Percentiles rank a stretch among this genome's conserved stretches.
Conservation (phyloP, 2,113 vertebrate genomes). For the Numenius arquata region DNA sequence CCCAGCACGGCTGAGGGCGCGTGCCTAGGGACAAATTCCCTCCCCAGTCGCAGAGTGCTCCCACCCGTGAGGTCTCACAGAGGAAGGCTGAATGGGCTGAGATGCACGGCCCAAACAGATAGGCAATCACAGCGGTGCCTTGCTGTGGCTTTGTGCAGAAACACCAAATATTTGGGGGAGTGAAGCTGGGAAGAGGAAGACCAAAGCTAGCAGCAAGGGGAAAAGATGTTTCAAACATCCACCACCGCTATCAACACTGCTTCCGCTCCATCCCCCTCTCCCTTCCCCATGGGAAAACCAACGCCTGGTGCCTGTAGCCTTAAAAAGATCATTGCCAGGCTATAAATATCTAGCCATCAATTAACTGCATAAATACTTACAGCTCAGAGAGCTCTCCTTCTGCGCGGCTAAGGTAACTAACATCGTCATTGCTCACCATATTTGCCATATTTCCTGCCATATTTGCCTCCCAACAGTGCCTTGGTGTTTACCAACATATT, state of each 20-base stretch:
- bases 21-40: background rate
- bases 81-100: background rate
- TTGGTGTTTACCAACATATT: background rate
- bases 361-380: background rate
- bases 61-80: accelerated
- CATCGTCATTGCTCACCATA: background rate
- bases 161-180: background rate
- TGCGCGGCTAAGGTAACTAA: accelerated
- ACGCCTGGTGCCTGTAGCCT: background rate
- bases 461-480: background rate
- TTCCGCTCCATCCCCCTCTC: background rate
- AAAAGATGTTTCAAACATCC: background rate
- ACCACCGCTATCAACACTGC: background rate
- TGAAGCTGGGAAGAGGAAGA: background rate
- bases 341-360: slow-evolving; percentile 26
- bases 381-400: background rate
- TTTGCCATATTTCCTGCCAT: background rate
- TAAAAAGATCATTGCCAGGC: slow-evolving; percentile 4
- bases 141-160: background rate
- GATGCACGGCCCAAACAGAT: background rate
- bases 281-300: background rate
- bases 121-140: background rate
- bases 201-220: background rate
- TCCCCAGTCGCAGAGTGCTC: background rate
- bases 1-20: background rate